phyloP scores from a whole-genome alignment of 2,797 vertebrate genomes.

The Okamejei kenojei region DNA sequence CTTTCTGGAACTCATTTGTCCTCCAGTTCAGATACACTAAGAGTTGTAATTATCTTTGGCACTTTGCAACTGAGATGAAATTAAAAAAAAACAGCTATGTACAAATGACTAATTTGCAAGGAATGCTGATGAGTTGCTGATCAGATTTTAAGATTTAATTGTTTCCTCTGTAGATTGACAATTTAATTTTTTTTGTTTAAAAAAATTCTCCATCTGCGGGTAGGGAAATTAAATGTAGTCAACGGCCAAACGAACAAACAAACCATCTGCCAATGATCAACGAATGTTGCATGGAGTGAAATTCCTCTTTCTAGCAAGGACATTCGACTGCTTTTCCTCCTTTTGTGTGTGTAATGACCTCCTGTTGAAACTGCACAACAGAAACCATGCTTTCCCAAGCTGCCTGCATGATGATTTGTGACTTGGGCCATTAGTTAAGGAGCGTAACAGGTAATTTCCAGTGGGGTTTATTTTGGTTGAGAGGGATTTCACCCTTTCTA shows the following conservation, averaged over 20 bases:
- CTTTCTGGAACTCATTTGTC: neutral
- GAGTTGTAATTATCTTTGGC: neutral
- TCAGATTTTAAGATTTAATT: constrained; percentile 11
- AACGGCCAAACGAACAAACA: neutral
- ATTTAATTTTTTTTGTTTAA: neutral
- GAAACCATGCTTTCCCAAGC: neutral
- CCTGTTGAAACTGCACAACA: neutral
- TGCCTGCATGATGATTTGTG: neutral
- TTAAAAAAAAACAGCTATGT: neutral
- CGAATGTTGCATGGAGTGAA: too few species aligned
- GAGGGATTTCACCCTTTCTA: neutral
- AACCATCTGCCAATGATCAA: constrained; percentile 19
- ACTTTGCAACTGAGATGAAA: neutral
- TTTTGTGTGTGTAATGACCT: neutral
- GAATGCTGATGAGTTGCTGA: constrained; percentile 5
- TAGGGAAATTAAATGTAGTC: neutral
- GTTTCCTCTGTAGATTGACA: neutral
- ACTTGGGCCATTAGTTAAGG: neutral
- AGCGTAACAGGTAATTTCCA: neutral
- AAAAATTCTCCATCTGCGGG: neutral
- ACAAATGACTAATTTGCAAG: neutral
- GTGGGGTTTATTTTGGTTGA: neutral
- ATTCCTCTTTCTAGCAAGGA: neutral
- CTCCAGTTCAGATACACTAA: neutral
- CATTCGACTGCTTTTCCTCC: neutral